phyloP scores from a whole-genome alignment of 2,113 vertebrate genomes.

The Accipiter cooperii region DNA sequence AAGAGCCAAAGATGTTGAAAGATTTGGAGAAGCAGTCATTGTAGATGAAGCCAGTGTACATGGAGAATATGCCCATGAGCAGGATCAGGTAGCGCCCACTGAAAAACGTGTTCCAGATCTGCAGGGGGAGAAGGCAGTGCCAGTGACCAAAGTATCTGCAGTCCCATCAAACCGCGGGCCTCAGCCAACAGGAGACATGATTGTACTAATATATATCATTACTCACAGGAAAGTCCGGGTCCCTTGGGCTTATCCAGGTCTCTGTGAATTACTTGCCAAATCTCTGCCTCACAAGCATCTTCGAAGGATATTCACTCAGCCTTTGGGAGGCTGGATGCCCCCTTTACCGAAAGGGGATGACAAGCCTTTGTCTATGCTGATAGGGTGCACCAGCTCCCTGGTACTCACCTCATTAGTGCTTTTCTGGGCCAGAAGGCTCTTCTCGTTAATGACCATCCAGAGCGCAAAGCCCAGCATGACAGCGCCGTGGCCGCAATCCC shows the following conservation, averaged over 20 bases:
- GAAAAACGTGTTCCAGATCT: slow-evolving; percentile 96
- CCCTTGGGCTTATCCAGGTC: background rate
- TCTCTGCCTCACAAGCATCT: background rate
- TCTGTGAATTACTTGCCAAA: background rate
- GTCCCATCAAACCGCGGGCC: background rate
- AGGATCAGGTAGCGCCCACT: slow-evolving; percentile 91
- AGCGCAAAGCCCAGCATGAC: slow-evolving; percentile 87
- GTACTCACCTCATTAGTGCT: slow-evolving; percentile 84
- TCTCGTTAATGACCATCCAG: slow-evolving; percentile 93
- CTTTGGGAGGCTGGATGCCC: background rate
- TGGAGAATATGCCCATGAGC: slow-evolving; percentile 93
- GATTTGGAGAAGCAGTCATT: slow-evolving; percentile 99
- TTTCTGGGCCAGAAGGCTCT: slow-evolving; percentile 77
- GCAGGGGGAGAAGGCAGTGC: background rate
- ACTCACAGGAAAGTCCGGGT: background rate
- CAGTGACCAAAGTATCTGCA: background rate
- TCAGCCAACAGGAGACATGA: background rate
- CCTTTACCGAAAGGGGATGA: background rate
- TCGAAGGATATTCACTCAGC: background rate
- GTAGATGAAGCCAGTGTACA: slow-evolving; percentile 97
- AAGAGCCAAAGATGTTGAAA: slow-evolving; percentile 92
- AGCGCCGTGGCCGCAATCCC: slow-evolving; percentile 89
- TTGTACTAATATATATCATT: background rate
- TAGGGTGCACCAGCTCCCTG: background rate
- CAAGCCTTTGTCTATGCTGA: background rate